Evolutionary conservation across 2,888 invertebrate genomes (phyloP).

Genomic region (Blastobasis adustella): DNA sequence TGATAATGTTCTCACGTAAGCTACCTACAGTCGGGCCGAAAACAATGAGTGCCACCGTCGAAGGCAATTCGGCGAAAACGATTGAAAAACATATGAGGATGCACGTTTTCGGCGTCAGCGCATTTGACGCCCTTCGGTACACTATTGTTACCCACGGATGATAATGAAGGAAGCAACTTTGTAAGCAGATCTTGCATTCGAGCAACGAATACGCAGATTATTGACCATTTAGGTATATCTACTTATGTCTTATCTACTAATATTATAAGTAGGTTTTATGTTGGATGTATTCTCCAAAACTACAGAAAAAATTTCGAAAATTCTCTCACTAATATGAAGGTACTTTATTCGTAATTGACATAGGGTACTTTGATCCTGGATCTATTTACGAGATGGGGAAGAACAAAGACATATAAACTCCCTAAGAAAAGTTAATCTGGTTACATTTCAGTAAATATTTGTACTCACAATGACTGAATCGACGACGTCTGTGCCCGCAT

Average conservation of each 20-base stretch:
- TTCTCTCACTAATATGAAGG: no score
- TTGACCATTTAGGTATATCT: background rate
- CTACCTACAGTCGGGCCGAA: conserved; percentile 57
- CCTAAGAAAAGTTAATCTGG: no score
- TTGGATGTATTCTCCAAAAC: no score
- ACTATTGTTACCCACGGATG: conserved; percentile 38
- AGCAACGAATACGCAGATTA: no score
- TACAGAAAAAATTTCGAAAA: no score
- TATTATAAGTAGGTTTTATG: no score
- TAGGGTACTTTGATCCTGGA: no score
- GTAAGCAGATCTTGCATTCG: background rate
- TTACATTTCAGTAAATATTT: no score
- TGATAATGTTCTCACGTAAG: conserved; percentile 71
- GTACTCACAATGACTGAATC: conserved; percentile 45
- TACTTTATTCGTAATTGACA: no score
- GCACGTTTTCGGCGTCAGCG: conserved; percentile 72
- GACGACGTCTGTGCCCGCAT: conserved; percentile 30
- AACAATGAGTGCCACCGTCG: conserved; percentile 72
- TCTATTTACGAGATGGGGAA: no score
- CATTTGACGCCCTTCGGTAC: conserved; percentile 54
- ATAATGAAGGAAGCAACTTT: background rate
- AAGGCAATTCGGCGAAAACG: conserved; percentile 64
- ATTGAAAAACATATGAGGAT: conserved; percentile 69
- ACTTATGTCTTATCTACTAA: background rate
- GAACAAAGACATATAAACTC: no score